phyloP scores from a whole-genome alignment of 2,888 invertebrate species.

The Tupiocoris notatus region DNA sequence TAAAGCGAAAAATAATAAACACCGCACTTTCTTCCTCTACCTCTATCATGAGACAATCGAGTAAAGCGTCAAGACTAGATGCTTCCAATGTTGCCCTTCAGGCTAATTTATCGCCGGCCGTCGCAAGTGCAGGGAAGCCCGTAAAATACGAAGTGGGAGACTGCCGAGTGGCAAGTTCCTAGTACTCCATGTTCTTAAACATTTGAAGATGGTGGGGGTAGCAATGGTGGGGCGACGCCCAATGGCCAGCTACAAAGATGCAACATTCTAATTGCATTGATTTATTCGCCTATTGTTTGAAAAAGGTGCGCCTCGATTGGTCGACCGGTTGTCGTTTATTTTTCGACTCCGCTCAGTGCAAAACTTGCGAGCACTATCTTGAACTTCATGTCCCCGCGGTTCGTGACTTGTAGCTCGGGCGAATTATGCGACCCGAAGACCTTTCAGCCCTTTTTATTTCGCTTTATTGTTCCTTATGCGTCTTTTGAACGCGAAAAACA shows the following conservation, averaged over 20 bases:
- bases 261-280: slow-evolving; percentile 78
- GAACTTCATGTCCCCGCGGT: slow-evolving; percentile 11
- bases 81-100: too few relatives aligned
- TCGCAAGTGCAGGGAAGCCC: too few relatives aligned
- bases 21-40: too few relatives aligned
- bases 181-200: neutral
- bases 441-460: slow-evolving; percentile 36
- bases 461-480: slow-evolving; percentile 37
- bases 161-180: neutral
- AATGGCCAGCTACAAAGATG: slow-evolving; percentile 41
- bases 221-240: neutral
- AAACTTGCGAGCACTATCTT: slow-evolving; percentile 48
- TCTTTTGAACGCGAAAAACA: slow-evolving; percentile 13
- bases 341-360: slow-evolving; percentile 33
- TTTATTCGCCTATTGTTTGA: slow-evolving; percentile 89
- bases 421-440: slow-evolving; percentile 46
- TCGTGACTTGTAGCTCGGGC: slow-evolving; percentile 41
- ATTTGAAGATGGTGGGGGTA: neutral
- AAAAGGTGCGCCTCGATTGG: slow-evolving; percentile 34
- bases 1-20: too few relatives aligned
- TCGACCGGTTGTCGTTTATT: slow-evolving; percentile 33
- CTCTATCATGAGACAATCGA: too few relatives aligned
- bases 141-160: too few relatives aligned
- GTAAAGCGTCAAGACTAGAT: too few relatives aligned
- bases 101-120: too few relatives aligned